phyloP scores from a whole-genome alignment of 2,113 vertebrate genomes.

The Aptenodytes forsteri region DNA sequence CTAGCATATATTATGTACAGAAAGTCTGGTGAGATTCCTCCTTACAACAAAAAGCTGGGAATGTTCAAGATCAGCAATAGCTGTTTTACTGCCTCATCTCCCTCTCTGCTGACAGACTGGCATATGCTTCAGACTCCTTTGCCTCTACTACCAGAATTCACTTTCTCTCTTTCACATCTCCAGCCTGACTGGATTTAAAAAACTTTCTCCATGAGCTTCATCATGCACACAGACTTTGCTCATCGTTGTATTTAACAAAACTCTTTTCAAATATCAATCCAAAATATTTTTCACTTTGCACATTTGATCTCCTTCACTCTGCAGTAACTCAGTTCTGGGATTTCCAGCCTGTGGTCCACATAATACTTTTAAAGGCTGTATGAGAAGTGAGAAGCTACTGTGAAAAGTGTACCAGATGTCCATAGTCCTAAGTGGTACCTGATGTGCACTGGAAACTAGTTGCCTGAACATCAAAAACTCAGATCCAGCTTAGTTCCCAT shows the following conservation, averaged over 20 bases:
- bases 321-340: not conserved
- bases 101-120: not conserved
- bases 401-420: not conserved
- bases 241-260: not conserved
- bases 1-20: not conserved
- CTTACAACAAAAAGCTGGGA: not conserved
- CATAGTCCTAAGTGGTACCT: not conserved
- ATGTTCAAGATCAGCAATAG: not conserved
- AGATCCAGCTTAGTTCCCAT: not conserved
- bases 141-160: not conserved
- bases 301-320: not conserved
- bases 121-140: not conserved
- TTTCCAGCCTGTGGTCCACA: not conserved
- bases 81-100: not conserved
- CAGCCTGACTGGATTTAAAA: not conserved
- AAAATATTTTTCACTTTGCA: not conserved
- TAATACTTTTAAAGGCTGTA: not conserved
- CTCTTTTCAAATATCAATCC: not conserved
- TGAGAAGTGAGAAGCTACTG: not conserved
- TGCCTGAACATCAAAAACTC: not conserved
- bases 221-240: not conserved
- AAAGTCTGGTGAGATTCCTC: not conserved
- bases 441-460: not conserved
- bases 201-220: not conserved
- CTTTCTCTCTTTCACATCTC: not conserved